These are phyloP conservation scores for Pycnomerus fuliginosus DNA, from an alignment of 2,888 invertebrate species.

Conservation along the genomic window DNA sequence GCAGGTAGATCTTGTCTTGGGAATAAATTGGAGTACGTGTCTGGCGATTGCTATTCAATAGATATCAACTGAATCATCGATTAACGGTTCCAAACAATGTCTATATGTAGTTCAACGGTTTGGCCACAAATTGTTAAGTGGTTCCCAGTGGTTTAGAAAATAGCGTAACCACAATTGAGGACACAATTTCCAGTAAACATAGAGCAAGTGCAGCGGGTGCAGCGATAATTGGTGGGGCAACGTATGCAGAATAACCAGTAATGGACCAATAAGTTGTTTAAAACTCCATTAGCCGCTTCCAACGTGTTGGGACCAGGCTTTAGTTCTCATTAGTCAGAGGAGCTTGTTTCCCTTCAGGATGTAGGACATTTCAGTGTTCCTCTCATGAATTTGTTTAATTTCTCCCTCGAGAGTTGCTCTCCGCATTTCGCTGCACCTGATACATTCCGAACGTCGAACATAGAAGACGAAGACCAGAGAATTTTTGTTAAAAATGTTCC, in stretches of 20 bases:
- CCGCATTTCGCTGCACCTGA: too few relatives aligned
- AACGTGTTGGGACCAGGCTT: slow-evolving; percentile 21
- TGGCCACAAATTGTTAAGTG: slow-evolving; percentile 41
- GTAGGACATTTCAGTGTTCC: slow-evolving; percentile 25
- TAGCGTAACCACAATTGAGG: slow-evolving; percentile 34
- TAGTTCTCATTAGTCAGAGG: slow-evolving; percentile 25
- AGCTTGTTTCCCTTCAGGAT: slow-evolving; percentile 19
- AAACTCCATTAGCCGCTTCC: slow-evolving; percentile 27
- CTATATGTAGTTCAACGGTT: slow-evolving; percentile 31
- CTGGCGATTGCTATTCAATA: slow-evolving; percentile 27
- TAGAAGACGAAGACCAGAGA: too few relatives aligned
- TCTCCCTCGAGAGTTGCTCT: slow-evolving; percentile 18
- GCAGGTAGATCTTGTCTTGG: too few relatives aligned
- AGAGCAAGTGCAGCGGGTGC: slow-evolving; percentile 23
- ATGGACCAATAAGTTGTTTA: slow-evolving; percentile 33
- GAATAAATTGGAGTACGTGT: too few relatives aligned
- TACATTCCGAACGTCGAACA: slow-evolving; percentile 9
- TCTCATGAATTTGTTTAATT: slow-evolving; percentile 27
- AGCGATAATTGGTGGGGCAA: slow-evolving; percentile 29
- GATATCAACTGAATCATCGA: slow-evolving; percentile 34
- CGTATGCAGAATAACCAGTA: slow-evolving; percentile 30
- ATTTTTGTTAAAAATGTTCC: too few relatives aligned
- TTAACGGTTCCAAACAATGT: slow-evolving; percentile 34
- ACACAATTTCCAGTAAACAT: slow-evolving; percentile 34
- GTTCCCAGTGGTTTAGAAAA: slow-evolving; percentile 41